Evolutionary conservation across 2,797 vertebrate genomes (phyloP).

Genomic region (Phataginus tetradactyla): DNA sequence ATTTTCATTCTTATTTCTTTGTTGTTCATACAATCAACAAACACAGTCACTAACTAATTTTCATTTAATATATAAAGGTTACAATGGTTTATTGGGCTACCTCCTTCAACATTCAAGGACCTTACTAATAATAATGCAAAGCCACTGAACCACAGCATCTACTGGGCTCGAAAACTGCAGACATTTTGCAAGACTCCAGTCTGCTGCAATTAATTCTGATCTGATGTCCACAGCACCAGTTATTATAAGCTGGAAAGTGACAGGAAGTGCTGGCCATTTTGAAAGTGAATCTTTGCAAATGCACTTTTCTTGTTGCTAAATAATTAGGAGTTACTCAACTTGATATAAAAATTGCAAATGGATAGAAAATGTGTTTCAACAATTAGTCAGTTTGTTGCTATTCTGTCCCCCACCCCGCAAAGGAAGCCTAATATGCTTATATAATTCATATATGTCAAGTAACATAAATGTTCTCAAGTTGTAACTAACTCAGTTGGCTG

Average conservation of each 20-base stretch:
- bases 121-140: conserved; percentile 53
- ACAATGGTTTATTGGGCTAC: neutral
- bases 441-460: conserved; percentile 38
- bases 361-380: neutral
- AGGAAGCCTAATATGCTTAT: neutral
- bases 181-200: conserved; percentile 29
- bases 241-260: conserved; percentile 34
- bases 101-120: conserved; percentile 59
- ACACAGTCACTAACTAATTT: conserved; percentile 47
- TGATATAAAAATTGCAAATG: conserved; percentile 33
- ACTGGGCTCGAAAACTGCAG: conserved; percentile 46
- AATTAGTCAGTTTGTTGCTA: conserved; percentile 38
- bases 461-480: conserved; percentile 24
- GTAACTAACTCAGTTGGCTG: conserved; percentile 17
- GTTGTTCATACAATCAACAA: conserved; percentile 29
- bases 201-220: conserved; percentile 68
- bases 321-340: conserved; percentile 59
- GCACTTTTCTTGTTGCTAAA: conserved; percentile 49
- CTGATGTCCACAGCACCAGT: neutral
- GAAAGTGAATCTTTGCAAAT: conserved; percentile 59
- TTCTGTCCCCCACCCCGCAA: neutral
- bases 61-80: conserved; percentile 65
- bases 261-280: conserved; percentile 37
- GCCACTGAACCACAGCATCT: conserved; percentile 33
- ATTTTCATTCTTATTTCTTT: conserved; percentile 38